Evolutionary conservation across 2,113 vertebrate genomes (phyloP).

Genomic region (Pelecanoides urinatrix): DNA sequence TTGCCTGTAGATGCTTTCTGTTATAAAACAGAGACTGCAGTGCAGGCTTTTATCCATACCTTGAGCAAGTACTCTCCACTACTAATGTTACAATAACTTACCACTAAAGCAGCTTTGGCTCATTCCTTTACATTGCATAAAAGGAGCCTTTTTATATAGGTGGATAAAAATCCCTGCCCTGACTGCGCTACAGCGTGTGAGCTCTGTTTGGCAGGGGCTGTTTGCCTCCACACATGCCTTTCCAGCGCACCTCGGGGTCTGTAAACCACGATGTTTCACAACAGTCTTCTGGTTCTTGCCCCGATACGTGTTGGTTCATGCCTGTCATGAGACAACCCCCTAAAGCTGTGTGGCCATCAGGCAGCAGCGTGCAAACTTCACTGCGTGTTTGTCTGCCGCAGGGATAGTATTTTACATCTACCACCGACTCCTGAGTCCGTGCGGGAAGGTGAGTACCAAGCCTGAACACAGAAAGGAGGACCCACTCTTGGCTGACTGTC

Average conservation of each 20-base stretch:
- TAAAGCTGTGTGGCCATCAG: background rate
- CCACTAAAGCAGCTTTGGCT: background rate
- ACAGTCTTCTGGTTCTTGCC: background rate
- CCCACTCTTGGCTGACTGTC: background rate
- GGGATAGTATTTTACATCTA: background rate
- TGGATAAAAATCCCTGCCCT: background rate
- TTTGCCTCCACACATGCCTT: background rate
- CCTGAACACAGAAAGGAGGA: background rate
- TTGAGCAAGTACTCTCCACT: background rate
- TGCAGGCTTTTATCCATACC: background rate
- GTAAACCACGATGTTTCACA: background rate
- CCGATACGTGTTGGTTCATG: accelerated
- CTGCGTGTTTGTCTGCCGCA: accelerated
- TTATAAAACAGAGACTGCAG: background rate
- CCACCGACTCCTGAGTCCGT: accelerated
- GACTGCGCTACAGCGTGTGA: too few relatives aligned
- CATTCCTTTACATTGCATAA: background rate
- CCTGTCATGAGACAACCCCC: background rate
- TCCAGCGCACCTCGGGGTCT: background rate
- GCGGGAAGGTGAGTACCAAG: background rate
- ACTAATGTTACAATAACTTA: background rate
- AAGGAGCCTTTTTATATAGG: background rate
- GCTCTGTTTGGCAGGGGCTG: accelerated
- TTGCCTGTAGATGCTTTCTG: background rate
- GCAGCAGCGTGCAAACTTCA: too few relatives aligned